phyloP scores from a whole-genome alignment of 2,113 vertebrate genomes.

The Microtus ochrogaster region DNA sequence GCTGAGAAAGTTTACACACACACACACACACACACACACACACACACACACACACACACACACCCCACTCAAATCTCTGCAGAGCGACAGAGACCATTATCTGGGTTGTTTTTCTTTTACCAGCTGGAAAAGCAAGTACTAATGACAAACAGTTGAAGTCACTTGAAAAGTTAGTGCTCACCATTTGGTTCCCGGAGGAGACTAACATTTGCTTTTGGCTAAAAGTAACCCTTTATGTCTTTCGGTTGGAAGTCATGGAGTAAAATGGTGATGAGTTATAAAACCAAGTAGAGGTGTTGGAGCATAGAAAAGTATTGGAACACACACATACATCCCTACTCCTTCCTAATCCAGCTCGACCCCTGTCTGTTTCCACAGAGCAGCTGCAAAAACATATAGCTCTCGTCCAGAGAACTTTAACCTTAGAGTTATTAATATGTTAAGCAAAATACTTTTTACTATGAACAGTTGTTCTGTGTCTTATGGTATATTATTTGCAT shows the following conservation, averaged over 20 bases:
- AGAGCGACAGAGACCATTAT: constrained; percentile 67
- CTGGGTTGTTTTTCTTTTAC: constrained; percentile 61
- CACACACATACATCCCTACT: constrained; percentile 11
- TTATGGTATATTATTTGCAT: neutral
- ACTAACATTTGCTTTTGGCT: constrained; percentile 65
- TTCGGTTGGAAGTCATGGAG: constrained; percentile 25
- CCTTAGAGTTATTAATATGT: neutral
- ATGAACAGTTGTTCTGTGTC: neutral
- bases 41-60: neutral
- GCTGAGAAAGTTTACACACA: constrained; percentile 17
- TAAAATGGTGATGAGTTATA: constrained; percentile 13
- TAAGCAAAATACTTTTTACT: neutral
- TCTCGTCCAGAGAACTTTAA: neutral
- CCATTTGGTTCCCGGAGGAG: constrained; percentile 65
- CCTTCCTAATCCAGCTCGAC: neutral
- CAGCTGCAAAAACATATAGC: neutral
- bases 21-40: neutral
- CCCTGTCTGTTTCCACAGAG: neutral
- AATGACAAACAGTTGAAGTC: constrained; percentile 63
- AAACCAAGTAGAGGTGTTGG: constrained; percentile 26
- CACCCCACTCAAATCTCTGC: neutral
- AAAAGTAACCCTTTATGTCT: constrained; percentile 56
- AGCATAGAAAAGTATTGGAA: neutral
- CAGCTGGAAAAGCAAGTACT: constrained; percentile 62
- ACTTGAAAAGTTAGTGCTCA: constrained; percentile 63